Evolutionary conservation across 2,797 vertebrate genomes (phyloP), one percentile per base, ranked within the genome.

Genomic region (Sphenodon punctatus): DNA sequence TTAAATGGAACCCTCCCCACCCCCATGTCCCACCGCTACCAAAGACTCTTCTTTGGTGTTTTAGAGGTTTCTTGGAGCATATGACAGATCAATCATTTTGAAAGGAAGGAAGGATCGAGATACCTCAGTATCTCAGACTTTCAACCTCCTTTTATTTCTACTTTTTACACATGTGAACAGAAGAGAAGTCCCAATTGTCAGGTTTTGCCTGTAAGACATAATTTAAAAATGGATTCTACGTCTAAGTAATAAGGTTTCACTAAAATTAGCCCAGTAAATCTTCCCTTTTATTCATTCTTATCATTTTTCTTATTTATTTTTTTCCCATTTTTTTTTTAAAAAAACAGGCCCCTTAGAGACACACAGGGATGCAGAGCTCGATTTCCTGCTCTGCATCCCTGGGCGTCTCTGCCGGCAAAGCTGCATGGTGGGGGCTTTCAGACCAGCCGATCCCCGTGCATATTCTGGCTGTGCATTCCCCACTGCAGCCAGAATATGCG

Each of bases 291-390:
- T 69, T 43, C 3, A 11, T 43, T 43, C 36, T 51, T 74, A 43
- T 3, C 3, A 2, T n/a, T n/a, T n/a, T n/a, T n/a, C n/a, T n/a
- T n/a, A n/a, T n/a, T n/a, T n/a, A n/a, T n/a, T n/a, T n/a, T 7
- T 42, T 43, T n/a, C n/a, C n/a, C n/a, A n/a, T n/a, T n/a, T n/a
- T n/a, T n/a, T n/a, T n/a, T n/a, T n/a, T n/a, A n/a, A 55, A 67
- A 63, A 2, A 0, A 0, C 36, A 3, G 36, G 36, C 6, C 8
- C 2, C 32, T 9, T n/a, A n/a, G n/a, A n/a, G n/a, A n/a, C n/a
- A n/a, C n/a, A n/a, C n/a, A n/a, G n/a, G n/a, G n/a, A n/a, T n/a
- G n/a, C n/a, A n/a, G n/a, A n/a, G n/a, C n/a, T n/a, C n/a, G n/a
- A n/a, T n/a, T n/a, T n/a, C n/a, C n/a, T n/a, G n/a, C n/a, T n/a